Percentiles rank a stretch among this genome's conserved stretches.
Evolutionary conservation across 2,113 vertebrate genomes (phyloP).

Genomic region (Acrocephalus kingi): DNA sequence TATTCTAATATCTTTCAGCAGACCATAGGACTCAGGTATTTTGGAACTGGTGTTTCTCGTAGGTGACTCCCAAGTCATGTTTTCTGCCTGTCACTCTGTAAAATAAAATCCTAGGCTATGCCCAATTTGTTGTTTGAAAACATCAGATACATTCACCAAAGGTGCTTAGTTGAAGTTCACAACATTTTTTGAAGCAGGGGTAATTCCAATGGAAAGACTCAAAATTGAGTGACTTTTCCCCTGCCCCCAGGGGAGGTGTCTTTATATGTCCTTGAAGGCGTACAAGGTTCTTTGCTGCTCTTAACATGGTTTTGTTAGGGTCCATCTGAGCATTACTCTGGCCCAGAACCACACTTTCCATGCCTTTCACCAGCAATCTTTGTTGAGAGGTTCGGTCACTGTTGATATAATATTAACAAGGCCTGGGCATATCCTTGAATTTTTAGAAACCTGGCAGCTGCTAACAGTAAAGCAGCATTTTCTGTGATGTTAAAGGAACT

Average conservation of each 20-base stretch:
- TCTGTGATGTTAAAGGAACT: neutral
- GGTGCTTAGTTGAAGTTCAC: neutral
- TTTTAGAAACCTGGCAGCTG: neutral
- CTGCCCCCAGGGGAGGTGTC: rapidly evolving
- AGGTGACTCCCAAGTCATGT: neutral
- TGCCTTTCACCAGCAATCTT: neutral
- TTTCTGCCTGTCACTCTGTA: neutral
- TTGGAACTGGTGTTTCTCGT: neutral
- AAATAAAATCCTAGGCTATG: neutral
- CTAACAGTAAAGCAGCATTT: neutral
- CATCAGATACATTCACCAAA: neutral
- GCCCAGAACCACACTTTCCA: neutral
- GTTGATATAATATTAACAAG: neutral
- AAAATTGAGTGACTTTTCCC: neutral
- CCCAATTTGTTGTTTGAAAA: neutral
- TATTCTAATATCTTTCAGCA: neutral
- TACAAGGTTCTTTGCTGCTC: neutral
- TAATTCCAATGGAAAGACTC: neutral
- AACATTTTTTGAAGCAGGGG: neutral
- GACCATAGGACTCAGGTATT: neutral
- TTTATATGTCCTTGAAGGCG: neutral
- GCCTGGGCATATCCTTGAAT: neutral
- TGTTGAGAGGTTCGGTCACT: neutral
- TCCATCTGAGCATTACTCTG: neutral
- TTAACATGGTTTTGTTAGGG: rapidly evolving